Evolutionary conservation across 2,113 vertebrate species (phyloP).

Genomic region (Nestor notabilis): DNA sequence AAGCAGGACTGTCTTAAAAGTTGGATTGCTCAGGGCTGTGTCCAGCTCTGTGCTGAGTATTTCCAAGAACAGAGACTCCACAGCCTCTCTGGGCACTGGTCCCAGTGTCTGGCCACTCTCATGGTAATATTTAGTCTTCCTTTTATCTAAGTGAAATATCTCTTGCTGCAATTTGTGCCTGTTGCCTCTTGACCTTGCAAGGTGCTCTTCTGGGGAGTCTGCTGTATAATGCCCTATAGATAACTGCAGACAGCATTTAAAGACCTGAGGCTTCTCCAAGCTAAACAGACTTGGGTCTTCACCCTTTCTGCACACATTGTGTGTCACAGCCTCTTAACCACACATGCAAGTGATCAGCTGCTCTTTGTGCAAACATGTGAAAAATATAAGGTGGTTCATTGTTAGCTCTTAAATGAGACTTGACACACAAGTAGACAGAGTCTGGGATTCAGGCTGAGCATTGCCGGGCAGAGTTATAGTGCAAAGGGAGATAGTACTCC

Average conservation of each 20-base stretch:
- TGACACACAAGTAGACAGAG: neutral
- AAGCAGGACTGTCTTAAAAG: neutral
- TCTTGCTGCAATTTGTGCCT: neutral
- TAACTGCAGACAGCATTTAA: neutral
- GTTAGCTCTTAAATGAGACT: neutral
- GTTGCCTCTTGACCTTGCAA: neutral
- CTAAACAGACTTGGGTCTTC: neutral
- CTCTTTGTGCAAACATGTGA: neutral
- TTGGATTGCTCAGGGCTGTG: neutral
- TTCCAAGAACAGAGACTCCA: neutral
- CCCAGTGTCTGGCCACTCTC: neutral
- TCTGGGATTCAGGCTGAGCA: neutral
- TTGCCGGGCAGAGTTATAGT: neutral
- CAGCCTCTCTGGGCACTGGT: neutral
- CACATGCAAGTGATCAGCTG: neutral
- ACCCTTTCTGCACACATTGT: neutral
- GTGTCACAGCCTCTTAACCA: neutral
- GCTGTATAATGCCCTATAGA: neutral
- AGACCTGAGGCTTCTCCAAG: neutral
- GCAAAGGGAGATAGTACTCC: neutral
- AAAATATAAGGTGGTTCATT: neutral
- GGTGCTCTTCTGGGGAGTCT: neutral
- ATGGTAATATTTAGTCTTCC: slow-evolving; percentile 4
- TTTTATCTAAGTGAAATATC: neutral
- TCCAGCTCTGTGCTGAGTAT: neutral